Evolutionary conservation across 2,797 vertebrate species (phyloP).

Genomic region (Rachycentron canadum): DNA sequence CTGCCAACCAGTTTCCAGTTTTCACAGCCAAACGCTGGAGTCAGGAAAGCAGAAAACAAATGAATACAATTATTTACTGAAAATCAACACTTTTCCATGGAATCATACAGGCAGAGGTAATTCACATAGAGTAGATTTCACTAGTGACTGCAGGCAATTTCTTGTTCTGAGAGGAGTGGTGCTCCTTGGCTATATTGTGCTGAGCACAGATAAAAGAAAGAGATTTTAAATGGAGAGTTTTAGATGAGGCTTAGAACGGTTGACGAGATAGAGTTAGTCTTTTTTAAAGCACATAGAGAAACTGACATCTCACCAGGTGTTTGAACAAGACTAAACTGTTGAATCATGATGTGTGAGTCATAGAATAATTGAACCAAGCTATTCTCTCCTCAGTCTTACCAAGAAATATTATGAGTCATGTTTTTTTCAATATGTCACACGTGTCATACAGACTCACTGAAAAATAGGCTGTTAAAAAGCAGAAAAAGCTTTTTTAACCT

Average conservation of each 20-base stretch:
- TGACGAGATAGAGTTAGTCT: neutral
- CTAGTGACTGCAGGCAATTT: conserved; percentile 39
- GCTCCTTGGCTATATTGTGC: neutral
- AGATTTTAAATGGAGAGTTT: neutral
- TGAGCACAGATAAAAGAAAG: conserved; percentile 10
- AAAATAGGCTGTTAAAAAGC: neutral
- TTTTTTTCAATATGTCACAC: neutral
- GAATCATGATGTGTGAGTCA: conserved; percentile 23
- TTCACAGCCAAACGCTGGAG: conserved; percentile 50
- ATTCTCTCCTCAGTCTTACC: neutral
- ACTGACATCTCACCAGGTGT: neutral
- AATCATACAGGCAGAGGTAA: conserved; percentile 22
- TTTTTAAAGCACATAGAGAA: conserved; percentile 6
- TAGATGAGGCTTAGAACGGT: neutral
- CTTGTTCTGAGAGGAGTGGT: conserved; percentile 9
- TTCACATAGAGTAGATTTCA: conserved; percentile 31
- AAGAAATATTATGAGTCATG: conserved; percentile 19
- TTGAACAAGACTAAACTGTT: neutral
- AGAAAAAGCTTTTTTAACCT: too few species aligned
- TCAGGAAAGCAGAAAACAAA: conserved; percentile 62
- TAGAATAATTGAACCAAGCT: conserved; percentile 4
- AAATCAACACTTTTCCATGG: conserved; percentile 61
- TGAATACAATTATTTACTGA: conserved; percentile 59
- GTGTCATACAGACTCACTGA: neutral
- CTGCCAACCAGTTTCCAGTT: conserved; percentile 68